Conservation (phyloP, 2,113 vertebrate species). For the Cephalopholis sonnerati region DNA sequence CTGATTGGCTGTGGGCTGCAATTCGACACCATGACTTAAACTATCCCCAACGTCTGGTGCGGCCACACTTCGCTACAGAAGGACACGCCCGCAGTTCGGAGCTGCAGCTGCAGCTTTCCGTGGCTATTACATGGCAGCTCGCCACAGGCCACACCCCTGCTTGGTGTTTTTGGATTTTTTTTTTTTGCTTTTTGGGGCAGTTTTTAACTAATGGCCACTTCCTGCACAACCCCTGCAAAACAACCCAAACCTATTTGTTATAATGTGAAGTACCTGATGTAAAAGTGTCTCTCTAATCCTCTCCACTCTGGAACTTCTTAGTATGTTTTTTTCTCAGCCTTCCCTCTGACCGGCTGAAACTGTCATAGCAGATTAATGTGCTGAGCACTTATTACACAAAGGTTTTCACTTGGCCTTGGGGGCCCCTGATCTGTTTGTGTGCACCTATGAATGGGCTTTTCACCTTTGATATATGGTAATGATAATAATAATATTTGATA, state of each 20-base stretch:
- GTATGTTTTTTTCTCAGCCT: conserved; percentile 6
- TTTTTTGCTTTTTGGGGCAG: neutral
- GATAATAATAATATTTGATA: neutral
- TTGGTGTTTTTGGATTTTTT: no score
- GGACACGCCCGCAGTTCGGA: no score
- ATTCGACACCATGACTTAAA: no score
- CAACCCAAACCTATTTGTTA: neutral
- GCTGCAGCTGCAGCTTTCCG: no score
- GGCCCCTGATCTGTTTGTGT: neutral
- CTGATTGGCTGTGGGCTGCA: no score
- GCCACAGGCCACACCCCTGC: no score
- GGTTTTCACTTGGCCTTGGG: conserved; percentile 15
- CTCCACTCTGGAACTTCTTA: conserved; percentile 4
- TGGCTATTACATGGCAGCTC: no score
- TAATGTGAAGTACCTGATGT: neutral
- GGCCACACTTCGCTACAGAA: no score
- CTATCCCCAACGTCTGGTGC: no score
- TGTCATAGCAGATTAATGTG: conserved; percentile 48
- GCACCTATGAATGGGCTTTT: neutral
- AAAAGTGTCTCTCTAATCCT: conserved; percentile 49
- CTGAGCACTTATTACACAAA: conserved; percentile 22
- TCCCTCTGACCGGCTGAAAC: conserved; percentile 8
- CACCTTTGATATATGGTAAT: neutral
- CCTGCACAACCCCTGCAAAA: neutral
- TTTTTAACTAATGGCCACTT: neutral